A percentile compares a stretch with the other conserved stretches of the same genome.
These are phyloP conservation scores for Caenorhabditis latens DNA, from an alignment of 1,140 invertebrate species.

Conservation along the genomic window DNA sequence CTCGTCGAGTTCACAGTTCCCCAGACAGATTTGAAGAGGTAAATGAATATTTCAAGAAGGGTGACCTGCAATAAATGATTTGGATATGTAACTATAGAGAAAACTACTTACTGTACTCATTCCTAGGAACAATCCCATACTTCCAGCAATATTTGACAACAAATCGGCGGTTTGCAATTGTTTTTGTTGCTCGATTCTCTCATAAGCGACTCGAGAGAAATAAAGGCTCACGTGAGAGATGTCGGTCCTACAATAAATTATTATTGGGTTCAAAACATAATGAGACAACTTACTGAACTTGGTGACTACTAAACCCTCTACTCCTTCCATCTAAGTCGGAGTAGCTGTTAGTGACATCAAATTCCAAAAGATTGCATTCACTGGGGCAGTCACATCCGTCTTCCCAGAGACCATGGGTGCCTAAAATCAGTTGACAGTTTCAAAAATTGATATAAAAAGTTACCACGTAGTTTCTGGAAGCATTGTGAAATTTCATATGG, in stretches of 20 bases:
- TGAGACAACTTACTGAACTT: conserved; percentile 31
- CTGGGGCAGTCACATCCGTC: conserved; percentile 19
- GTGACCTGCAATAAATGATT: conserved; percentile 28
- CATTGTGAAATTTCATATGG: conserved; percentile 56
- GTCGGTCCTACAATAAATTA: conserved; percentile 1
- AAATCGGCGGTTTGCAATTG: conserved; percentile 66
- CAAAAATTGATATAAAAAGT: neutral
- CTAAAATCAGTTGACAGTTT: neutral
- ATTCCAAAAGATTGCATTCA: conserved; percentile 49
- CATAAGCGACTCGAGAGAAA: conserved; percentile 56
- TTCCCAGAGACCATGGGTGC: neutral
- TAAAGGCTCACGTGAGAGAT: conserved; percentile 44
- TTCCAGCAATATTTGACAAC: conserved; percentile 63
- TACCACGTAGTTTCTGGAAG: conserved; percentile 9
- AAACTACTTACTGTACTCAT: conserved; percentile 62
- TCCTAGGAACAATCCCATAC: conserved; percentile 66
- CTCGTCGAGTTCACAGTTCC: conserved; percentile 66
- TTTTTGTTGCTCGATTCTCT: conserved; percentile 64
- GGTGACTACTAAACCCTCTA: neutral
- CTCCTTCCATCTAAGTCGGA: conserved; percentile 47
- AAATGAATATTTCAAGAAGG: conserved; percentile 66
- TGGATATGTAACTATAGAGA: neutral
- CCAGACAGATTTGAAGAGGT: conserved; percentile 67
- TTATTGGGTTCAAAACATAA: neutral
- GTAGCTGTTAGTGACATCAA: conserved; percentile 49